These are phyloP conservation scores for Camelus bactrianus DNA, from an alignment of 2,113 vertebrate genomes.

Conservation along the genomic window DNA sequence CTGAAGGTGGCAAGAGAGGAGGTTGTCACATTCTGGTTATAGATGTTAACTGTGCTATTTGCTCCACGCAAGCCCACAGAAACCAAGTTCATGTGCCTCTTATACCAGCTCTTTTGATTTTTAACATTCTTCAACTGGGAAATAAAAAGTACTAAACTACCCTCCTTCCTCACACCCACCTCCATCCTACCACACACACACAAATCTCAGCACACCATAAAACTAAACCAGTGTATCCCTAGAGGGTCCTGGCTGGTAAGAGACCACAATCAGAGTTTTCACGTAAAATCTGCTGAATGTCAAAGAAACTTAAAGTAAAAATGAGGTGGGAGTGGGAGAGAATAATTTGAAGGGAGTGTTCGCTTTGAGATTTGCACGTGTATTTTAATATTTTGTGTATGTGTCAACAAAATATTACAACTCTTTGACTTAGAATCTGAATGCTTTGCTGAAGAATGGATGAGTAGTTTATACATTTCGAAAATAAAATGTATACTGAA, in stretches of 20 bases:
- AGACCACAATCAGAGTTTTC: not conserved
- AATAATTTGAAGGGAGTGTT: not conserved
- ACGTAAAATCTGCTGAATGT: not conserved
- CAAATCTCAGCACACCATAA: not conserved
- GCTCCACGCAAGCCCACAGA: not conserved
- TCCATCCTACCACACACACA: not conserved
- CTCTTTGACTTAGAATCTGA: not conserved
- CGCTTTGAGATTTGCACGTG: not conserved
- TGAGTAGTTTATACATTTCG: not conserved
- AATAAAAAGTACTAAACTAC: slow-evolving; percentile 30
- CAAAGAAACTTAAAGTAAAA: not conserved
- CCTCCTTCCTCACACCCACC: fast-evolving
- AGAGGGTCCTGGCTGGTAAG: not conserved
- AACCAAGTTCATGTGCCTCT: not conserved
- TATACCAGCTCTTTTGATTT: not conserved
- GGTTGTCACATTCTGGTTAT: not conserved
- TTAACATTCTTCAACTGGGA: not conserved
- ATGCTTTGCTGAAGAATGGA: not conserved
- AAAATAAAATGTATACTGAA: not conserved
- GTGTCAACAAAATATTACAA: not conserved
- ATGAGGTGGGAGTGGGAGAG: not conserved
- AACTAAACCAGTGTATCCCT: not conserved
- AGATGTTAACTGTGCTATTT: not conserved
- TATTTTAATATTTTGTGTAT: not conserved
- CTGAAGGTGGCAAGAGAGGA: not conserved